Base-by-base conservation (phyloP, 2,797 vertebrate species). In the Chaunax sp. region DNA sequence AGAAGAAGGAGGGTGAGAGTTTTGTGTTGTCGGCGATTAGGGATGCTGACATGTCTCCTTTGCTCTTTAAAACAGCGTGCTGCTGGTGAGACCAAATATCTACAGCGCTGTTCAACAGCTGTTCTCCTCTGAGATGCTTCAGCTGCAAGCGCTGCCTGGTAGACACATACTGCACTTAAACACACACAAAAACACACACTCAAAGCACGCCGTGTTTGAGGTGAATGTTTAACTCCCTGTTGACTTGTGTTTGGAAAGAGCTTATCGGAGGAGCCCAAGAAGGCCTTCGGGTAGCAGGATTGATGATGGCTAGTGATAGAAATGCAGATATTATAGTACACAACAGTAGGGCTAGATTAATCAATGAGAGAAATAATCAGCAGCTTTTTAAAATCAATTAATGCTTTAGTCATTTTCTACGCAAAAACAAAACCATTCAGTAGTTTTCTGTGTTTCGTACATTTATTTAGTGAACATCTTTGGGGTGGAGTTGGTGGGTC, bases 41-140 rank as follows among this genome's bases (percentile, higher is more conserved):
- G 76, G 87, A 86, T 85, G 89, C 90, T 92, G 89, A 92, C 92
- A 85, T 82, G 89, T 89, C 87, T 90, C 81, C 87, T 84, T 68
- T 81, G 87, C 89, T 88, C 84, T 88, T 78, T 81, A 87, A 89
- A 92, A 87, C 64, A 64, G 67, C 70, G 47, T 46, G 87, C 82
- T 84, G 89, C 86, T 89, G 92, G 91, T 86, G 85, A 90, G 85
- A 89, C 85, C 81, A 73, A 88, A 91, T 89, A 89, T 88, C 87
- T 76, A 74, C 76, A 67, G 81, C 69, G 33, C 89, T 61, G 79
- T 83, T 90, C 85, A 90, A 90, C 90, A 92, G 89, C 88, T 92
- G 90, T 87, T 92, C 79, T 89, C 88, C 88, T 83, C 71, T 2
- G 85, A 89, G 81, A 85, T 81, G 80, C 68, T 77, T 28, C 58